phyloP scores from a whole-genome alignment of 2,888 invertebrate genomes.

The Catotricha subobsoleta region DNA sequence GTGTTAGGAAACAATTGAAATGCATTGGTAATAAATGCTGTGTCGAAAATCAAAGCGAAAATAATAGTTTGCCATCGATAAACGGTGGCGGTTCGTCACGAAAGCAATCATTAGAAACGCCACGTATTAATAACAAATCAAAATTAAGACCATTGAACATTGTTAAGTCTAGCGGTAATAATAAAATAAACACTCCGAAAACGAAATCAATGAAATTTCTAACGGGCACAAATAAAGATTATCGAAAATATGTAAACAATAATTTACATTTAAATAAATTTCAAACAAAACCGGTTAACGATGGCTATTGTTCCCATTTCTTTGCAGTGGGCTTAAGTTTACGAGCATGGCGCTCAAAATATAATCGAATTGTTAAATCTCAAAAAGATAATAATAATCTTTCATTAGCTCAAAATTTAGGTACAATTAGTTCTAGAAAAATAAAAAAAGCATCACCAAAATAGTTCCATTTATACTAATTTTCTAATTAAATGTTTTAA shows the following conservation, averaged over 20 bases:
- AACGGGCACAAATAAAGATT: too few species aligned
- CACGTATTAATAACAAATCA: background rate
- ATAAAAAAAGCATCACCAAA: too few species aligned
- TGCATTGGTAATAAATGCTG: conserved; percentile 11
- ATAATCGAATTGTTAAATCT: conserved; percentile 10
- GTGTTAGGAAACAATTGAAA: conserved; percentile 7
- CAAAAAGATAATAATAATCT: background rate
- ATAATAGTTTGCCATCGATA: background rate
- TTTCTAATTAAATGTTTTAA: too few species aligned
- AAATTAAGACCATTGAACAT: conserved; percentile 1
- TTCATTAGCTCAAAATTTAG: too few species aligned
- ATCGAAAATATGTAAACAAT: conserved; percentile 4
- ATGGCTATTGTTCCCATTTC: conserved; percentile 11
- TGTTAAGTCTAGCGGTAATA: background rate
- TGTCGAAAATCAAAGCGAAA: background rate
- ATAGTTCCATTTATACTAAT: too few species aligned
- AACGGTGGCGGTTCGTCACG: background rate
- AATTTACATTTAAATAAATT: background rate
- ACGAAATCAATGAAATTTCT: too few species aligned
- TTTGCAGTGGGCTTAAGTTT: conserved; percentile 12
- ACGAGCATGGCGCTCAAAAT: conserved; percentile 11
- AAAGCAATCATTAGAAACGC: conserved; percentile 8
- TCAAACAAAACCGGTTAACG: conserved; percentile 7
- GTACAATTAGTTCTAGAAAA: too few species aligned
- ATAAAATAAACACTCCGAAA: too few species aligned